phyloP scores from a whole-genome alignment of 2,888 invertebrate species.

The Mythimna albipuncta region DNA sequence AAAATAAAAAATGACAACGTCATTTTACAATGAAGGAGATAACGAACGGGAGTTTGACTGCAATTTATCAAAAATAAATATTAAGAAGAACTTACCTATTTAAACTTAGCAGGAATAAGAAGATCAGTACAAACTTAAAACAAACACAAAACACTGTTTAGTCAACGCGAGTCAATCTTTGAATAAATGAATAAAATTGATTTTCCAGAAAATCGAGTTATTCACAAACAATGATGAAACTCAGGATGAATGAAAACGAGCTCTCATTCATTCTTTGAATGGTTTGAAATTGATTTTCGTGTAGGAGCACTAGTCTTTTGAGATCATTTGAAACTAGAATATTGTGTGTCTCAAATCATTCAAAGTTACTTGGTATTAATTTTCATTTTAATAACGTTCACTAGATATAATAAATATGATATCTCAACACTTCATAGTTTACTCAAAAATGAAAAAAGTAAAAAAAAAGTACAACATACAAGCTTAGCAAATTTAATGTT shows the following conservation, averaged over 20 bases:
- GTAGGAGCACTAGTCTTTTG: slow-evolving; percentile 11
- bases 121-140: slow-evolving; percentile 32
- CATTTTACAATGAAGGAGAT: slow-evolving; percentile 34
- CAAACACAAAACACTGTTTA: slow-evolving; percentile 41
- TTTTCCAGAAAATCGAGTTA: slow-evolving; percentile 21
- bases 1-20: slow-evolving; percentile 58
- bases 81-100: slow-evolving; percentile 51
- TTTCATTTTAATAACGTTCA: too few relatives aligned
- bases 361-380: too few relatives aligned
- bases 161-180: slow-evolving; percentile 45
- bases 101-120: slow-evolving; percentile 47
- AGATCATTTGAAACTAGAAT: background rate
- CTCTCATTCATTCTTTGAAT: slow-evolving; percentile 25
- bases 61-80: background rate
- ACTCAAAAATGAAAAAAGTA: too few relatives aligned
- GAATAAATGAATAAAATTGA: slow-evolving; percentile 21
- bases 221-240: slow-evolving; percentile 20
- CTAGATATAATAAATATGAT: too few relatives aligned
- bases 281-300: background rate
- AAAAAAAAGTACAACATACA: too few relatives aligned
- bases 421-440: too few relatives aligned
- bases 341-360: too few relatives aligned
- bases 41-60: background rate
- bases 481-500: too few relatives aligned
- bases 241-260: slow-evolving; percentile 31